phyloP scores from a whole-genome alignment of 2,113 vertebrate species.

The Herpetotheres cachinnans region DNA sequence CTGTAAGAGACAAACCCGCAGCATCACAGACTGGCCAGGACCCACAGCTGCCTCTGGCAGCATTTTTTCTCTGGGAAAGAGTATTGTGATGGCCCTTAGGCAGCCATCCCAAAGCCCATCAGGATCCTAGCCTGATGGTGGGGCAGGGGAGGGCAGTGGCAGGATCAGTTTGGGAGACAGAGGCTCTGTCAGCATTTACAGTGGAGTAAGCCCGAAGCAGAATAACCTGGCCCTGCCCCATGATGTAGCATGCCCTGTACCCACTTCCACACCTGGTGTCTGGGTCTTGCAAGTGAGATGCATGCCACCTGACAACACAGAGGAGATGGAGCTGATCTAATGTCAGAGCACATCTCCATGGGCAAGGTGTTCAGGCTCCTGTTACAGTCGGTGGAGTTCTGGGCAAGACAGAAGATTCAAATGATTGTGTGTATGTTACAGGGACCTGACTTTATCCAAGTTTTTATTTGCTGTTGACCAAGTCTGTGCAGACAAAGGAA shows the following conservation, averaged over 20 bases:
- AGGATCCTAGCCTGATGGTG: no score
- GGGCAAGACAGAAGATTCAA: not conserved
- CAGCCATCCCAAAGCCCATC: not conserved
- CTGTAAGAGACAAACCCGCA: not conserved
- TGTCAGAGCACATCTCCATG: not conserved
- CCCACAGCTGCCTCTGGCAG: not conserved
- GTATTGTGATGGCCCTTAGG: not conserved
- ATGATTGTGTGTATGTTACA: rapidly evolving
- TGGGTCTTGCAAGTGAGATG: not conserved
- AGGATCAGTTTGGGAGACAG: not conserved
- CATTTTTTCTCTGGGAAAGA: not conserved
- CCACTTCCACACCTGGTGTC: not conserved
- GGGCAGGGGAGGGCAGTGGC: not conserved
- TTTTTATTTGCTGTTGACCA: not conserved
- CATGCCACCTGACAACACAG: not conserved
- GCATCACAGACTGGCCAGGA: not conserved
- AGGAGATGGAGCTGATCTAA: not conserved
- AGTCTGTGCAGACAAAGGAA: not conserved
- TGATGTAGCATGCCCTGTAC: not conserved
- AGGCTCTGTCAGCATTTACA: not conserved
- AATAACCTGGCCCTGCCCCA: not conserved
- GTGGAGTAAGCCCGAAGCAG: not conserved
- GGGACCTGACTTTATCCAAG: not conserved
- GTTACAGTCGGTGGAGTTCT: not conserved
- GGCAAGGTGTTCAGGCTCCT: not conserved